Base-by-base conservation (phyloP, 2,888 invertebrate genomes). In the Syritta pipiens region DNA sequence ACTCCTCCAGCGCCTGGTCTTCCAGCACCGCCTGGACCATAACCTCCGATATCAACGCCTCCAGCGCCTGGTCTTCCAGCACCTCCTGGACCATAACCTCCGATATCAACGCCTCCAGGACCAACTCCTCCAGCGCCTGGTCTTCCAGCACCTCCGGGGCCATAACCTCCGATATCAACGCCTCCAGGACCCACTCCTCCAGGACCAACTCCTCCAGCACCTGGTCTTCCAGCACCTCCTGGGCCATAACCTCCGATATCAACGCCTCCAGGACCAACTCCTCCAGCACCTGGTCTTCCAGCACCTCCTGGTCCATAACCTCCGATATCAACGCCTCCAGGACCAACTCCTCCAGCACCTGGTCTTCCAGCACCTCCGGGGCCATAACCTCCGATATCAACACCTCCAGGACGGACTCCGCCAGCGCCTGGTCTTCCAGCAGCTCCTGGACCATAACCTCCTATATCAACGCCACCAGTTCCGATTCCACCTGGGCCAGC, bases 201-300 rank as follows among this genome's bases (percentile, higher is more conserved):
- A 6, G 63, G 49, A 6, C 65, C 12, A 53, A 46, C 12, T 14
- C 32, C 48, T 5, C 60, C 49, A 10, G 57, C 53, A 0, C 71
- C n/a, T n/a, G n/a, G n/a, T n/a, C n/a, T n/a, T n/a, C n/a, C 65
- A 40, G 20, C 30, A 26, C 65, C 67, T 3, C 67, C 62, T 1
- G 71, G 24, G 3, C 76, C 65, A 12, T 51, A 32, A 17, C 71
- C 48, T 44, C 77, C 77, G 9, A 72, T 55, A 24, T 63, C 59
- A n/a, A 55, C 55, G 4, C 69, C 75, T 46, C 14, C 28, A 1
- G 28, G 28, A 28, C 4, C 35, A 30, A 42, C 17, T 14, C 48
- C 62, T n/a, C 14, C 60, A 22, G 37, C 2, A 7, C 12, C 35
- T 9, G 14, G n/a, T n/a, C 1, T 1, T 2, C 28, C 44, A 20